Percentiles rank a stretch among this genome's conserved stretches.
Evolutionary conservation across 2,888 invertebrate genomes (phyloP).

Genomic region (Nebria salina): DNA sequence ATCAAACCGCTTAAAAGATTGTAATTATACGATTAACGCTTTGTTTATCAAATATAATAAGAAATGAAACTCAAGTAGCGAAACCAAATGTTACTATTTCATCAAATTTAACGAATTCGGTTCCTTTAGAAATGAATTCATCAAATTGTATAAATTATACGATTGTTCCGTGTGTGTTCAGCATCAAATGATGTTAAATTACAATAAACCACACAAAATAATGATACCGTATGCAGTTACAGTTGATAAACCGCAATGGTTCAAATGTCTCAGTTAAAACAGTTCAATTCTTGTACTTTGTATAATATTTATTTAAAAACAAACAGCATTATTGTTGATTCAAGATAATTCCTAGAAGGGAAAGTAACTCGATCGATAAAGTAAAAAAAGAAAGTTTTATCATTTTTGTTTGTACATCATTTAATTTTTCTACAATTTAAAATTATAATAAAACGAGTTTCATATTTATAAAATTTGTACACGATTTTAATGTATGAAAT

Average conservation of each 20-base stretch:
- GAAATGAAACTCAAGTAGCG: not conserved
- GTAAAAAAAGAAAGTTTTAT: not conserved
- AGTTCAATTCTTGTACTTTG: conserved; percentile 1
- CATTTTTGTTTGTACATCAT: not conserved
- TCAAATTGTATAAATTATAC: not conserved
- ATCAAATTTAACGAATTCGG: not conserved
- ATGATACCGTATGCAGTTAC: conserved; percentile 28
- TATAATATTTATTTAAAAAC: not conserved
- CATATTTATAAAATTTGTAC: too few species aligned
- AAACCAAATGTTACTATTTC: not conserved
- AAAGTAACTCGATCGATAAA: not conserved
- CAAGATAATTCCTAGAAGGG: not conserved
- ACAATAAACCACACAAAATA: not conserved
- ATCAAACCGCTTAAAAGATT: not conserved
- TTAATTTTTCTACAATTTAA: too few species aligned
- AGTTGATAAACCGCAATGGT: conserved; percentile 39
- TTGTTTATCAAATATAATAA: not conserved
- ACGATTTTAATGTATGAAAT: too few species aligned
- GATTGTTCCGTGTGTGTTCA: not conserved
- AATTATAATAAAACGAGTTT: too few species aligned
- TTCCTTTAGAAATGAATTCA: not conserved
- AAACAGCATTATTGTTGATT: not conserved
- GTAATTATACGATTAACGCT: not conserved
- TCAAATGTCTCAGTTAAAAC: conserved; percentile 6
- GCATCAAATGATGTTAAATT: not conserved